Percentiles rank a stretch among this genome's conserved stretches.
Conservation (phyloP, 2,888 invertebrate species). For the Scaptomyza cyrtandrae region DNA sequence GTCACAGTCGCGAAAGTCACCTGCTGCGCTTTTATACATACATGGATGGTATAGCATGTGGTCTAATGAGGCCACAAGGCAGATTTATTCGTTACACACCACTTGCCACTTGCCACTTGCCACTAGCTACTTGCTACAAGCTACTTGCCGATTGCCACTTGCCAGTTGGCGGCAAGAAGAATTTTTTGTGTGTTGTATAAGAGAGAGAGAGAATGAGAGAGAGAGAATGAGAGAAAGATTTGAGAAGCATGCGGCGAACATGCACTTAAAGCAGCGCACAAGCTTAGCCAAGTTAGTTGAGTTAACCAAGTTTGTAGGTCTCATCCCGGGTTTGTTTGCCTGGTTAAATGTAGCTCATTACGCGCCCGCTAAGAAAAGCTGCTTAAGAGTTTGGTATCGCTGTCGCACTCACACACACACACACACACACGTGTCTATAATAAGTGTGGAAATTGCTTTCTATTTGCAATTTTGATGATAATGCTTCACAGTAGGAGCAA, state of each 20-base stretch:
- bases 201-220: background rate
- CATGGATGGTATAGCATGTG: conserved; percentile 13
- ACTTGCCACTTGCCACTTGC: conserved; percentile 12
- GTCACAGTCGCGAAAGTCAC: conserved; percentile 27
- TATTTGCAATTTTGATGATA: conserved; percentile 66
- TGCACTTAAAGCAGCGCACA: conserved; percentile 30
- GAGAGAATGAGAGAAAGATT: background rate
- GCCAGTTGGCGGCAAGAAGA: conserved; percentile 54
- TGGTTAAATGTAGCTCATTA: conserved; percentile 35
- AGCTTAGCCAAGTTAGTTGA: conserved; percentile 24
- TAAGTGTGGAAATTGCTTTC: conserved; percentile 65
- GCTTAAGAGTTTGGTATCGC: background rate
- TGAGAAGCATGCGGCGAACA: conserved; percentile 26
- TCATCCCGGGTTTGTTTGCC: conserved; percentile 1
- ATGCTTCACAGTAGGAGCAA: conserved; percentile 22
- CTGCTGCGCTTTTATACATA: conserved; percentile 28
- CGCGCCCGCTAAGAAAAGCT: conserved; percentile 9
- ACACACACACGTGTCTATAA: conserved; percentile 52
- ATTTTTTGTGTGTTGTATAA: conserved; percentile 37
- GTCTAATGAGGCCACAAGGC: conserved; percentile 61
- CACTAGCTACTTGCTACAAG: conserved; percentile 18
- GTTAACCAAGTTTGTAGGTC: conserved; percentile 17
- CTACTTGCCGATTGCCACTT: conserved; percentile 7
- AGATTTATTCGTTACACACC: background rate
- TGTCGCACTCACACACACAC: too few species aligned